phyloP scores from a whole-genome alignment of 2,113 vertebrate genomes.

The Acrocephalus kingi region DNA sequence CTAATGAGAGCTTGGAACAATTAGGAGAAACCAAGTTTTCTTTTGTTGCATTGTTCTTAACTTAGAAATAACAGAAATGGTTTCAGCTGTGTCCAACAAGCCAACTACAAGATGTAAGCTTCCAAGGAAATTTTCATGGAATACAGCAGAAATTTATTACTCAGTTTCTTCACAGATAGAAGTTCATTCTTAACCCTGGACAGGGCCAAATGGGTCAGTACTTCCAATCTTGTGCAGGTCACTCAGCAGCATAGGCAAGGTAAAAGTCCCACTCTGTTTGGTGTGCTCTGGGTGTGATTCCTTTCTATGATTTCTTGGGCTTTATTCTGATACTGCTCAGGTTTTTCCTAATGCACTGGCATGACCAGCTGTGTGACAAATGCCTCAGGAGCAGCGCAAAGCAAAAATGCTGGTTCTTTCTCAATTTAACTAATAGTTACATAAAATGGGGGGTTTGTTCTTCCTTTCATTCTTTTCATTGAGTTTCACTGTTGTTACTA shows the following conservation, averaged over 20 bases:
- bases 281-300: background rate
- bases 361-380: background rate
- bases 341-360: background rate
- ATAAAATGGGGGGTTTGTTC: background rate
- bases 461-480: background rate
- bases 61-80: background rate
- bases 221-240: slow-evolving; percentile 78
- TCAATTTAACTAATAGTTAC: background rate
- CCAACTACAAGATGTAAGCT: background rate
- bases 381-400: background rate
- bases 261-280: background rate
- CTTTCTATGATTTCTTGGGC: background rate
- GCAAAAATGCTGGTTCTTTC: background rate
- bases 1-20: background rate
- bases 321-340: background rate
- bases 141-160: slow-evolving; percentile 2
- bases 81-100: background rate
- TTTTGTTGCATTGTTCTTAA: background rate
- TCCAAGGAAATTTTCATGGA: background rate
- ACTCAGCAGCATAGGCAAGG: slow-evolving; percentile 27
- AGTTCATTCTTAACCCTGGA: slow-evolving; percentile 70
- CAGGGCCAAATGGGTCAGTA: slow-evolving; percentile 80
- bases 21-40: background rate
- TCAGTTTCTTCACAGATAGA: slow-evolving; percentile 75
- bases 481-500: background rate